Evolutionary conservation across 1,140 invertebrate species (phyloP).

Genomic region (Drosophila persimilis): DNA sequence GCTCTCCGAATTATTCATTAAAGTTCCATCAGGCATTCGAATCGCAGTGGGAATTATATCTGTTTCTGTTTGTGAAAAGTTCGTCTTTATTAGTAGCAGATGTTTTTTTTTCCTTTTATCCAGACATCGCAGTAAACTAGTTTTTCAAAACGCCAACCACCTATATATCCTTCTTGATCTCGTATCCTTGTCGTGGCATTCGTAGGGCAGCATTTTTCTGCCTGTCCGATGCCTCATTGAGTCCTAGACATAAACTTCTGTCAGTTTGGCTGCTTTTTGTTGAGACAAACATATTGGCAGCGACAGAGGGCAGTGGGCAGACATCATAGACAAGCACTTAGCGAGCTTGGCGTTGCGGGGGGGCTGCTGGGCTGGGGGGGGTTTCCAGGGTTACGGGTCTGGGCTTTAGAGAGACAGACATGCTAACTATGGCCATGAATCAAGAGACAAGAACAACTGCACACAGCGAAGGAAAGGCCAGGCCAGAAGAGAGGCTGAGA

Average conservation of each 20-base stretch:
- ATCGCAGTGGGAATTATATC: no score
- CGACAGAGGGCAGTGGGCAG: conserved; percentile 13
- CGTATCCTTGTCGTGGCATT: neutral
- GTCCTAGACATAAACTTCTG: conserved; percentile 62
- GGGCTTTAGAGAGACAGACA: conserved; percentile 47
- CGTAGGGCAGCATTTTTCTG: conserved; percentile 21
- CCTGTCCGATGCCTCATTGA: conserved; percentile 57
- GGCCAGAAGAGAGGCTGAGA: neutral
- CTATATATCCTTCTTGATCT: no score
- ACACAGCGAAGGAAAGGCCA: neutral
- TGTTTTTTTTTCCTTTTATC: no score
- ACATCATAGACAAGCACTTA: conserved; percentile 49
- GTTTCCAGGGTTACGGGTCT: conserved; percentile 5
- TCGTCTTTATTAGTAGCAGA: no score
- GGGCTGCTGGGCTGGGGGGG: neutral
- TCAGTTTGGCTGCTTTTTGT: conserved; percentile 40
- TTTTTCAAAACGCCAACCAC: no score
- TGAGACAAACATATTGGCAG: conserved; percentile 61
- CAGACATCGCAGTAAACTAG: no score
- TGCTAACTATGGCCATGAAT: conserved; percentile 64
- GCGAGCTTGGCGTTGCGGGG: neutral
- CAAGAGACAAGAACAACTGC: conserved; percentile 37
- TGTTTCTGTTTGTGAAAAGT: no score
- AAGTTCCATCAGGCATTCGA: no score
- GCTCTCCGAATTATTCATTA: no score